Percentiles rank a stretch among this genome's conserved stretches.
phyloP scores from a whole-genome alignment of 2,797 vertebrate genomes.

The Mastacembelus armatus region DNA sequence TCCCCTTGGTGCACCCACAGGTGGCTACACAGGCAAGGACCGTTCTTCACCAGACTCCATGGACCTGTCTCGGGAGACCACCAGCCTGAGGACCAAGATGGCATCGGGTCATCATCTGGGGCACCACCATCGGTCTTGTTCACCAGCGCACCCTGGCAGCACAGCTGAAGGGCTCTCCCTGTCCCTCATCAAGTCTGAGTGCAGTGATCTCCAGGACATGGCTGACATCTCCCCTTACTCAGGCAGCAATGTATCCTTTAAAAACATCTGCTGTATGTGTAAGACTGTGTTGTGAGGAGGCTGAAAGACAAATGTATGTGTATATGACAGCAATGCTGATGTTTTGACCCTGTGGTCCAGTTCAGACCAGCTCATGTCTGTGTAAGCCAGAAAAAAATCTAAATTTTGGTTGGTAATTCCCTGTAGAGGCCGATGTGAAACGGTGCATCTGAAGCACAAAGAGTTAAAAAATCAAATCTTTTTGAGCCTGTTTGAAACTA shows the following conservation, averaged over 20 bases:
- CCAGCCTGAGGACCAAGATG: slow-evolving; percentile 99
- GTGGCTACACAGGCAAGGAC: slow-evolving; percentile 92
- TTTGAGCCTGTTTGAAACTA: slow-evolving; percentile 68
- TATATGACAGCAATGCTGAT: slow-evolving; percentile 4
- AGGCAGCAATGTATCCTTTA: slow-evolving; percentile 99
- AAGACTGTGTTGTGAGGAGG: slow-evolving; percentile 3
- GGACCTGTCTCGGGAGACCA: slow-evolving; percentile 95
- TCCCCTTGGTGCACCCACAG: slow-evolving; percentile 89
- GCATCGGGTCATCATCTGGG: slow-evolving; percentile 88
- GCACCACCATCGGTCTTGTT: slow-evolving; percentile 94
- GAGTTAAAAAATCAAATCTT: slow-evolving; percentile 70
- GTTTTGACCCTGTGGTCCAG: slow-evolving; percentile 25
- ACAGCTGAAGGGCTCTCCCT: slow-evolving; percentile 93
- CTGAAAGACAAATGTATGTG: slow-evolving; percentile 19
- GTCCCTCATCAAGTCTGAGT: slow-evolving; percentile 98
- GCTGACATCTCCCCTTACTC: slow-evolving; percentile 97
- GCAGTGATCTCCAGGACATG: slow-evolving; percentile 97
- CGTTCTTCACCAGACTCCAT: slow-evolving; percentile 95
- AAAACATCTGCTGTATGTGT: slow-evolving; percentile 1
- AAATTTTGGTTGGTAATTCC: slow-evolving; percentile 42
- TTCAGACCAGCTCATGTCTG: slow-evolving; percentile 24
- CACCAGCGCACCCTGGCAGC: slow-evolving; percentile 93
- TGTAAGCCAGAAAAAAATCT: slow-evolving; percentile 28
- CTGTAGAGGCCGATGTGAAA: slow-evolving; percentile 33
- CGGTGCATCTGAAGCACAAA: slow-evolving; percentile 42